Evolutionary conservation across 2,797 vertebrate genomes (phyloP).

Genomic region (Sebastes oblongus): DNA sequence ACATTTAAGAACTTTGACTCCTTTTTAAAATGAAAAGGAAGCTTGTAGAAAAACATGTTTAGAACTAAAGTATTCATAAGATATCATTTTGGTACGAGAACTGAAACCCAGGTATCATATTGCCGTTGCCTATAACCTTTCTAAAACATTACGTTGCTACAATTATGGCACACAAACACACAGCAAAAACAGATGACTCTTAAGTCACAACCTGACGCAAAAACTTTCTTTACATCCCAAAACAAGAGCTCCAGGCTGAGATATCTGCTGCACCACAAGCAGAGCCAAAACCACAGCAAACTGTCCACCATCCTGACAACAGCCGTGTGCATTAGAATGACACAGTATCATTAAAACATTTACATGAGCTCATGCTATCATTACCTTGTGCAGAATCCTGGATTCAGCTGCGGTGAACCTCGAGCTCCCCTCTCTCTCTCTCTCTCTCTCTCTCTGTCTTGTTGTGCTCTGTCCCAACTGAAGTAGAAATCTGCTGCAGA

Average conservation of each 20-base stretch:
- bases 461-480: constrained; percentile 7
- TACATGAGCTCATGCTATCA: background rate
- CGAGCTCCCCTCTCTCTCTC: background rate
- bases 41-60: background rate
- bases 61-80: no score
- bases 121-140: background rate
- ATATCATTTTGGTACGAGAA: background rate
- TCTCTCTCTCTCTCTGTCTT: constrained; percentile 10
- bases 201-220: background rate
- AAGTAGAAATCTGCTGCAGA: constrained; percentile 62
- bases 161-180: background rate
- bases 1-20: background rate
- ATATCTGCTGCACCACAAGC: constrained; percentile 2
- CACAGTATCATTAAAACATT: background rate
- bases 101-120: background rate
- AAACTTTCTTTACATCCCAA: background rate
- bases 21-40: background rate
- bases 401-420: constrained; percentile 30
- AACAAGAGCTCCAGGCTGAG: background rate
- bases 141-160: background rate
- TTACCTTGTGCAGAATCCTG: constrained; percentile 46
- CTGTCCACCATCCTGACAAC: background rate
- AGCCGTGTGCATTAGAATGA: background rate
- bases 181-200: background rate
- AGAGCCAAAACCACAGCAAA: background rate